Base-by-base conservation (phyloP, 2,113 vertebrate genomes). In the Quiscalus mexicanus region DNA sequence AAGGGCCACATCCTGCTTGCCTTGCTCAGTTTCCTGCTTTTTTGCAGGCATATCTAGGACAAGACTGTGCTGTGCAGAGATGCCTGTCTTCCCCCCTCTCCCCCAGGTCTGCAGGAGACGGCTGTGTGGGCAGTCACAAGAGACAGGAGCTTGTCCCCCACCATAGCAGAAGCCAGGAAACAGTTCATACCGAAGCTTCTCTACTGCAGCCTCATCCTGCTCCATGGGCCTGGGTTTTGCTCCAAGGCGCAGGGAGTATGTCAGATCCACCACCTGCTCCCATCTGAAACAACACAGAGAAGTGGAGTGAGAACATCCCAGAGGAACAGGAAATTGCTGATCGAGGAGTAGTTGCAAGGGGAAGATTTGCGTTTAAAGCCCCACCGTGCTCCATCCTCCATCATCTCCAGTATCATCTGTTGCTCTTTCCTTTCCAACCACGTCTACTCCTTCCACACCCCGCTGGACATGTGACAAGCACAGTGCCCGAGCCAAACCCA, bases 211-310 rank as follows among this genome's bases (percentile, higher is more conserved):
- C 1, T 98, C 97, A 45, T 99, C 99, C 11, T 97, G 96, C 69
- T 98, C 98, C 4, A 99, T 98, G 1, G 99, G 97, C 92, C 97
- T 98, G 71, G 99, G 99, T 84, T 98, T 99, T 3, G 98, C 97
- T 41, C 99, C 99, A 3, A 99, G 98, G 88, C 98, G 98, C 64
- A 99, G 91, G 2, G 99, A 98, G 27, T 99, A 99, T 4, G 99
- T 99, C 87, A 99, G 98, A 78, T 99, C 99, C 94, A 99, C 99
- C 94, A 99, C 99, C 87, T 99, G 98, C 87, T 99, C 99, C 99
- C 99, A 99, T 77, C 99, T 99, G 96, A 59, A 93, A 94, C 39
- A 70, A 79, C 28, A 83, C 33, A 77, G n/a, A 64, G 53, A 45
- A 80, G 6, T 21, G 10, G 27, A 65, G 23, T 77, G 49, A 92